Evolutionary conservation across 2,888 invertebrate genomes (phyloP), one percentile per base, ranked within the genome.

Genomic region (Tanytarsus gracilentus): DNA sequence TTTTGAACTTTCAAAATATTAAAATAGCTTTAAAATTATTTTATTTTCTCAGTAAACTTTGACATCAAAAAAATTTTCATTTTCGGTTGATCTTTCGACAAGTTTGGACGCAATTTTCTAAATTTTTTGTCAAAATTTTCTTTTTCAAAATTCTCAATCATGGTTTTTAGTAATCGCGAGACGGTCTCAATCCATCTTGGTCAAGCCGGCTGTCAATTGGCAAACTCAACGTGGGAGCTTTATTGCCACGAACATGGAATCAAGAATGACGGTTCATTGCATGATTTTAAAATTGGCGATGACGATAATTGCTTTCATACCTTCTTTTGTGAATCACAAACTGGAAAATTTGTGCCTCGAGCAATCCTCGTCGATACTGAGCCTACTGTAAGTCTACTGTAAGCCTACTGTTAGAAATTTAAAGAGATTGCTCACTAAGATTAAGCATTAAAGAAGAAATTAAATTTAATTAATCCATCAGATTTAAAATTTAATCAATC

Each of bases 361-460:
- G 85, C 85, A 2, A 81, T 92, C 36, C 88, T 92, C 80, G 86
- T 93, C 59, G 93, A 94, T 69, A 76, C 92, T 63, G 93, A 93
- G 71, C 87, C 90, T 40, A 91, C 91, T 52, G 93, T 44, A 8
- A 8, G 44, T n/a, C n/a, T n/a, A n/a, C n/a, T n/a, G n/a, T n/a
- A n/a, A n/a, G n/a, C n/a, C n/a, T n/a, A n/a, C n/a, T n/a, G n/a
- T 93, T 49, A 86, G n/a, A n/a, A n/a, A n/a, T n/a, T n/a, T n/a
- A n/a, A n/a, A n/a, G n/a, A n/a, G n/a, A n/a, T n/a, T n/a, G n/a
- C n/a, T n/a, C n/a, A n/a, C n/a, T n/a, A n/a, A n/a, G n/a, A n/a
- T n/a, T n/a, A n/a, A n/a, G n/a, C n/a, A n/a, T n/a, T n/a, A n/a
- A n/a, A n/a, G n/a, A n/a, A n/a, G n/a, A n/a, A n/a, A n/a, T n/a